phyloP scores from a whole-genome alignment of 2,797 vertebrate genomes.

The Pseudochirops cupreus region DNA sequence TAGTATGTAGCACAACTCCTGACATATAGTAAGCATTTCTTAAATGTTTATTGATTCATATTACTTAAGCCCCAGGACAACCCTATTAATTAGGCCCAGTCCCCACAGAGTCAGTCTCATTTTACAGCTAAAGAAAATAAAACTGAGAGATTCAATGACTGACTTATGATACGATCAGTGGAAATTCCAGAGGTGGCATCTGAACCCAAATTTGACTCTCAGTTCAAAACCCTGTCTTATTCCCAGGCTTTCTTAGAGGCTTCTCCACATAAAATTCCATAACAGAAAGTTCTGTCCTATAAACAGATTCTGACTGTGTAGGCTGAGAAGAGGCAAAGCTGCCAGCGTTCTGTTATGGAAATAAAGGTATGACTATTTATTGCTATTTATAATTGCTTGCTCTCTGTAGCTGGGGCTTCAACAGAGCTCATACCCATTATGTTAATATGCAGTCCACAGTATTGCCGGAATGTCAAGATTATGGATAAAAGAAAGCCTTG shows the following conservation, averaged over 20 bases:
- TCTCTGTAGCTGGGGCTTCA: background rate
- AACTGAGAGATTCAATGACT: background rate
- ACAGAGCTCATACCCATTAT: background rate
- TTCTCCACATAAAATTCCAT: constrained; percentile 26
- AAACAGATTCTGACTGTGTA: constrained; percentile 39
- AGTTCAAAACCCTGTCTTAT: background rate
- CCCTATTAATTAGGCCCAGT: background rate
- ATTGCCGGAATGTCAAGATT: constrained; percentile 27
- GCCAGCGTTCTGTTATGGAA: constrained; percentile 49
- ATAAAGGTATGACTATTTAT: constrained; percentile 44
- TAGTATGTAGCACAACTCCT: background rate
- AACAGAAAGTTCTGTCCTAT: constrained; percentile 28
- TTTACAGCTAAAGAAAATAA: constrained; percentile 4
- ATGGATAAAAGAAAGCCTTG: constrained; percentile 41
- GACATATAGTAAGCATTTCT: too few species aligned
- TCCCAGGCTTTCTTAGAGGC: background rate
- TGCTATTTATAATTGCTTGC: constrained; percentile 6
- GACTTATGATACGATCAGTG: background rate
- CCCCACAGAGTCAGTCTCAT: background rate
- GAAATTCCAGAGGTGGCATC: background rate
- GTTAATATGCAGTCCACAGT: background rate
- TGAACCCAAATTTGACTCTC: background rate
- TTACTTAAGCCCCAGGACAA: background rate
- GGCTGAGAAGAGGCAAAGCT: background rate
- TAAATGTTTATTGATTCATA: background rate